Evolutionary conservation across 2,113 vertebrate genomes (phyloP), one percentile per base, ranked within the genome.

Genomic region (Albula goreensis): DNA sequence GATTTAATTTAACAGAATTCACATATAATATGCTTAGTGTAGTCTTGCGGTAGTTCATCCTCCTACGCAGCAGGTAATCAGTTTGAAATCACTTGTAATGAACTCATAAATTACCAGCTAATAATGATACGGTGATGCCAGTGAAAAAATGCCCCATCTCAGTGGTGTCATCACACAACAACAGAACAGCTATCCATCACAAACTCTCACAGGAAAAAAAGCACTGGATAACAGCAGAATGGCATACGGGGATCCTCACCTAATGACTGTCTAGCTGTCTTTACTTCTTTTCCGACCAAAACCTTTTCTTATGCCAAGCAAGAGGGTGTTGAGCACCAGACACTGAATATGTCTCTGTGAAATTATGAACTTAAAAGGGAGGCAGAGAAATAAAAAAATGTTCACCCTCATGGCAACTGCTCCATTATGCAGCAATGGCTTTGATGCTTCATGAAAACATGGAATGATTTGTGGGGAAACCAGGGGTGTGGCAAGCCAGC

Each of bases 171-270:
- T 70, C 70, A 12, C 49, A 2, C 60, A 41, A 19, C 50, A 81
- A 70, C 78, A n/a, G 25, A 80, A 66, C 83, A 22, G 81, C 74
- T 78, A 84, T 84, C 83, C 84, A 87, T 89, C 88, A 87, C 56
- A 10, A 74, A 19, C 82, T 12, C 74, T 78, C 63, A 87, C 85
- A 81, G 60, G 66, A 87, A 81, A 50, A 79, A 79, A 51, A 88
- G 74, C 80, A 12, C 57, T 25, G 51, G 12, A 13, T 60, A 22
- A 56, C 70, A 83, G 50, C 77, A 86, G 81, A 87, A 85, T 70
- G 48, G 78, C 6, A 78, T 87, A 60, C 78, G 74, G 66, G 25
- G 52, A 57, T 81, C 11, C 77, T 31, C 84, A 82, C 86, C 85
- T 89, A 83, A 89, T 53, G 17, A 66, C 12, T 78, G 3, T 48